phyloP scores from a whole-genome alignment of 2,888 invertebrate genomes.

The Cosmia pyralina region DNA sequence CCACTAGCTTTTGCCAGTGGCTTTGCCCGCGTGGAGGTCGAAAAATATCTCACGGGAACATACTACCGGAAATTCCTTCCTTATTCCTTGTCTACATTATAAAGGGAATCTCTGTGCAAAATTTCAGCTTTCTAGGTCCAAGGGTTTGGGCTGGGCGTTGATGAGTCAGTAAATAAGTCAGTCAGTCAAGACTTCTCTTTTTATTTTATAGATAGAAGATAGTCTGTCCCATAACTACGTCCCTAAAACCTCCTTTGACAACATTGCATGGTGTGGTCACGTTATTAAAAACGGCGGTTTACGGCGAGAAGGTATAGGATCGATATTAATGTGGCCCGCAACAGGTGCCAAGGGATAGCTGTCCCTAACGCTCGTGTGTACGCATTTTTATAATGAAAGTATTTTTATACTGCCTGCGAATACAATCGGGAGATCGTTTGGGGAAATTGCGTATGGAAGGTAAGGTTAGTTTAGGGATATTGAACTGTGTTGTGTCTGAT shows the following conservation, averaged over 20 bases:
- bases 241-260: slow-evolving; percentile 14
- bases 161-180: too few species aligned
- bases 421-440: slow-evolving; percentile 36
- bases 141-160: too few species aligned
- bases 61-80: too few species aligned
- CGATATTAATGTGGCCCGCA: slow-evolving; percentile 70
- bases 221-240: not conserved
- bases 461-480: slow-evolving; percentile 13
- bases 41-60: too few species aligned
- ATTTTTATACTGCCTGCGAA: slow-evolving; percentile 48
- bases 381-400: slow-evolving; percentile 57
- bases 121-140: too few species aligned
- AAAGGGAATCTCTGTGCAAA: too few species aligned
- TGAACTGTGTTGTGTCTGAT: slow-evolving; percentile 28
- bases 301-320: slow-evolving; percentile 47
- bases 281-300: slow-evolving; percentile 39
- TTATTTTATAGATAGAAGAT: too few species aligned
- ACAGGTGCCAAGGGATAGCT: slow-evolving; percentile 67
- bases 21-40: too few species aligned
- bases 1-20: too few species aligned
- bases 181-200: too few species aligned
- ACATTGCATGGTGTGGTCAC: slow-evolving; percentile 37
- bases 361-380: slow-evolving; percentile 55
- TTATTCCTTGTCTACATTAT: too few species aligned
- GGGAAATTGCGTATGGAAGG: slow-evolving; percentile 23